Evolutionary conservation across 2,797 vertebrate species (phyloP).

Genomic region (Spea hammondii): DNA sequence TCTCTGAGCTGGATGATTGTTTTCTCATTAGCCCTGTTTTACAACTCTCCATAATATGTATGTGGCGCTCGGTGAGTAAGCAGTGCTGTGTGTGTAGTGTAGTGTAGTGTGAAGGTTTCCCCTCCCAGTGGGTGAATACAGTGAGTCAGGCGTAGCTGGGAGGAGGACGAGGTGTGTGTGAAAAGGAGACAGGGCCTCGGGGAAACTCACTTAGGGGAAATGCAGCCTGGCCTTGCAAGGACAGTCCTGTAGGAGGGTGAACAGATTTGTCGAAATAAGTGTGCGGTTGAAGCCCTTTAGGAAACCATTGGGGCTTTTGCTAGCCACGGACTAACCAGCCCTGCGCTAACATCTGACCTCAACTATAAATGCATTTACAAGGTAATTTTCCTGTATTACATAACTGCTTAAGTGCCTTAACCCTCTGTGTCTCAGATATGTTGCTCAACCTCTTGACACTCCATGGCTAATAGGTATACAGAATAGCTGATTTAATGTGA

Average conservation of each 20-base stretch:
- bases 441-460: not conserved
- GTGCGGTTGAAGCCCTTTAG: slow-evolving; percentile 35
- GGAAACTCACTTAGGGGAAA: slow-evolving; percentile 47
- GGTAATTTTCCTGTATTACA: slow-evolving; percentile 23
- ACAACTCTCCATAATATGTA: slow-evolving; percentile 43
- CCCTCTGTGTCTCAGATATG: not conserved
- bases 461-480: not conserved
- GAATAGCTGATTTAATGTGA: not conserved
- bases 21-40: slow-evolving; percentile 30
- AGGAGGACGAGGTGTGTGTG: slow-evolving; percentile 52
- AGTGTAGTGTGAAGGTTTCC: slow-evolving; percentile 49
- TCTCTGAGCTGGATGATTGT: slow-evolving; percentile 10
- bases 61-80: slow-evolving; percentile 48
- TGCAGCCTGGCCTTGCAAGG: slow-evolving; percentile 47
- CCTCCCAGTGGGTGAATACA: slow-evolving; percentile 52
- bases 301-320: slow-evolving; percentile 29
- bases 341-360: slow-evolving; percentile 29
- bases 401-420: not conserved
- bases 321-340: slow-evolving; percentile 29
- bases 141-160: slow-evolving; percentile 53
- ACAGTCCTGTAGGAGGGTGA: slow-evolving; percentile 44
- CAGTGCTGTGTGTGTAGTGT: slow-evolving; percentile 43
- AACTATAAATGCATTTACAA: slow-evolving; percentile 23
- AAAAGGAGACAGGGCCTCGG: slow-evolving; percentile 50
- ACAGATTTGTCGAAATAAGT: slow-evolving; percentile 35